These are phyloP conservation scores for silkworm (Bombyx mori) DNA, from an alignment of 1,140 invertebrate species.

Conservation along the genomic window ASM3026992v2 NC_085132.1:6053001-6053500, in stretches of 20 bases:
- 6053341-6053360: too few species aligned
- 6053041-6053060: too few species aligned
- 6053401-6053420: conserved; percentile 75
- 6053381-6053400: conserved; percentile 44
- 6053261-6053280: not conserved
- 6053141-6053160: too few species aligned
- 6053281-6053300: not conserved
- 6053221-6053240: not conserved
- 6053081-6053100: too few species aligned
- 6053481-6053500: conserved; percentile 34
- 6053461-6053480: conserved; percentile 30
- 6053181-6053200: too few species aligned
- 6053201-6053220: too few species aligned
- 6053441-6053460: conserved; percentile 88
- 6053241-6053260: not conserved
- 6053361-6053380: conserved; percentile 24
- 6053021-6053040: too few species aligned
- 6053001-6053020: too few species aligned
- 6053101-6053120: too few species aligned
- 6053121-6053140: too few species aligned
- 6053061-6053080: too few species aligned
- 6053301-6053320: not conserved
- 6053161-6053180: too few species aligned
- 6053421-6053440: conserved; percentile 88
- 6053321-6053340: not conserved